Base-by-base conservation (phyloP, 1,140 invertebrate species). In the Brachionus plicatilis region DNA sequence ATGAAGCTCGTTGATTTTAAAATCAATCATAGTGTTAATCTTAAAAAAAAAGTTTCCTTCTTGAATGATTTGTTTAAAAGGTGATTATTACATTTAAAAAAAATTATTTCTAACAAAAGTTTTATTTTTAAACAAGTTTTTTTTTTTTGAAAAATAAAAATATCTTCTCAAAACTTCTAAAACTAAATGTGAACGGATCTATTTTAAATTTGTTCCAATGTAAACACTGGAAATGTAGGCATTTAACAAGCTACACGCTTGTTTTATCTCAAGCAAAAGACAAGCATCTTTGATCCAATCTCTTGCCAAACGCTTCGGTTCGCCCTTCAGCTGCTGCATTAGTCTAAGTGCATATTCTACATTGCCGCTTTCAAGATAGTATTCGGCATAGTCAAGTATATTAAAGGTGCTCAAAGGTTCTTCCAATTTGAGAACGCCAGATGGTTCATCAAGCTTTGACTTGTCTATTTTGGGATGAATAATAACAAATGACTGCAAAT, bases 231-330 rank as follows among this genome's bases (percentile, higher is more conserved):
- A 43, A 12, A 82, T 82, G 27, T 82, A 82, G 14, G 53, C 65
- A 45, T 68, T 82, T 65, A 82, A 24, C 20, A 82, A 65, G 9
- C 20, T 45, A 68, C 79, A 82, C 8, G 95, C 94, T 89, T 96
- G 95, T 87, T 94, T 92, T n/a, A 95, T 93, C 90, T 98, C 96
- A 84, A 98, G 90, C 85, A 95, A 92, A 17, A 94, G 91, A 78
- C 93, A 92, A 0, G 94, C 92, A 87, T 97, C 95, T 84, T 93
- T 92, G 86, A 96, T 92, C 96, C 96, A 99, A 86, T 94, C 93
- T 56, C 88, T 89, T 2, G 96, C 94, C 4, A 96, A 92, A n/a
- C 91, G 91, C 8, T 93, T 91, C 0, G 96, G 91, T 27, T 94
- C 94, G 24, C 96, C 96, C 87, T 93, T 92, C 27, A 98, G 89